These are phyloP conservation scores for Caenorhabditis becei DNA, from an alignment of 2,888 invertebrate species.

Conservation along the genomic window DNA sequence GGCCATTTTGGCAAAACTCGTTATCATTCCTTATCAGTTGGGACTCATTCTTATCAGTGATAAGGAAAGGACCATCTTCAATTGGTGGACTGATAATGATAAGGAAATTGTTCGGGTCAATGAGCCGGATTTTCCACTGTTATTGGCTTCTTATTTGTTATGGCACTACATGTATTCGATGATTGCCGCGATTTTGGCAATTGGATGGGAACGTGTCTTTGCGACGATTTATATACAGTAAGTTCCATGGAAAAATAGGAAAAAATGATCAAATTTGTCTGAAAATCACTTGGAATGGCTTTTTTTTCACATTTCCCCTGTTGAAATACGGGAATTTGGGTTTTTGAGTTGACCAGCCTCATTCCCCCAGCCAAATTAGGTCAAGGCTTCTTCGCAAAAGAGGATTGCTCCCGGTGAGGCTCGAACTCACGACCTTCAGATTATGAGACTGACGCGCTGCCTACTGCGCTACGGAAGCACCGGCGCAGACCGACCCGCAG, in stretches of 20 bases:
- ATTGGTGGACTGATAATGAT: constrained; percentile 26
- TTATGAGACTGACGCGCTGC: constrained; percentile 93
- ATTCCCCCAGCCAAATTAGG: no score
- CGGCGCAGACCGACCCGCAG: no score
- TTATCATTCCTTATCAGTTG: constrained; percentile 32
- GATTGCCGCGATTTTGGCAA: constrained; percentile 17
- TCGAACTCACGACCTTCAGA: constrained; percentile 96
- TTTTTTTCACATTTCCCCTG: no score
- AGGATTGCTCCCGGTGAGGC: constrained; percentile 77
- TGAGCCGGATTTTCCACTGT: neutral
- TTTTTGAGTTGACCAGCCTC: no score
- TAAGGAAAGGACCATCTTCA: neutral
- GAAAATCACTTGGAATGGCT: no score
- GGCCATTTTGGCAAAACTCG: constrained; percentile 27
- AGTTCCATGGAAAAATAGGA: no score
- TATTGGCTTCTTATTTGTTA: constrained; percentile 13
- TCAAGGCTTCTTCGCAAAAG: neutral
- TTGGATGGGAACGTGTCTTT: constrained; percentile 23
- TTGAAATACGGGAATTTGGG: no score
- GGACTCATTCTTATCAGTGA: constrained; percentile 17
- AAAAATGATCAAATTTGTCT: no score
- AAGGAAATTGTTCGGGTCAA: constrained; percentile 2
- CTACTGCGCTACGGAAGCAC: constrained; percentile 85
- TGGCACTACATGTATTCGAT: constrained; percentile 49
- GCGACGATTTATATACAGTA: constrained; percentile 36